These are phyloP conservation scores for Tethya wilhelma DNA, from an alignment of 37 sponge, comb jelly and placozoan genomes.

Conservation along the genomic window DNA sequence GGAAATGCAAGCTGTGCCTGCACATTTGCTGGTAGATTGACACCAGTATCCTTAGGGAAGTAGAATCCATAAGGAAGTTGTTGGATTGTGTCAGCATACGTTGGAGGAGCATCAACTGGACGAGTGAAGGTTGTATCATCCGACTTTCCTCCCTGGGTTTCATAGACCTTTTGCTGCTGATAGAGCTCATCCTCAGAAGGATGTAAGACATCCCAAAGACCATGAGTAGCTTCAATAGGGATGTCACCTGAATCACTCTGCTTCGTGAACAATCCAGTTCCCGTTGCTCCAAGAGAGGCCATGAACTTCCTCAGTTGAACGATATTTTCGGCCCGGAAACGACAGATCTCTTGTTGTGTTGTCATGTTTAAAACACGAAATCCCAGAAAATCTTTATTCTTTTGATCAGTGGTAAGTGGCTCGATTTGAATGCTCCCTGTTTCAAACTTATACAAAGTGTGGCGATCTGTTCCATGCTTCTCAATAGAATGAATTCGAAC, in stretches of 20 bases:
- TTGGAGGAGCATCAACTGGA: slow-evolving; percentile 58
- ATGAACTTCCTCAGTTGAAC: slow-evolving; percentile 63
- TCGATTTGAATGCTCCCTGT: slow-evolving; percentile 42
- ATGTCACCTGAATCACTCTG: slow-evolving; percentile 17
- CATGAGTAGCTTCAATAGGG: slow-evolving; percentile 70
- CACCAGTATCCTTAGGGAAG: slow-evolving; percentile 58
- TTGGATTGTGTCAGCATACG: slow-evolving; percentile 56
- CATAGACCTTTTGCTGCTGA: slow-evolving; percentile 51
- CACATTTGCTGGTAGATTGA: slow-evolving; percentile 26
- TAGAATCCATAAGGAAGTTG: slow-evolving; percentile 73
- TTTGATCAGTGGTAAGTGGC: slow-evolving; percentile 60
- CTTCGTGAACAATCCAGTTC: slow-evolving; percentile 54
- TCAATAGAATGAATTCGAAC: slow-evolving; percentile 11
- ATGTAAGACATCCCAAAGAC: slow-evolving; percentile 70
- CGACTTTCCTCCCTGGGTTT: not conserved
- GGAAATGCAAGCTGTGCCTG: slow-evolving; percentile 39
- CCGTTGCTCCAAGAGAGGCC: slow-evolving; percentile 66
- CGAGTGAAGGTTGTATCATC: not conserved
- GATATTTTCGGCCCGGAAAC: slow-evolving; percentile 51
- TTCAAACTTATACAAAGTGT: slow-evolving; percentile 1
- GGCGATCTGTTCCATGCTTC: slow-evolving; percentile 11
- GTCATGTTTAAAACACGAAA: slow-evolving; percentile 52
- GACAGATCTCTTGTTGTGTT: slow-evolving; percentile 34
- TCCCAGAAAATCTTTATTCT: slow-evolving; percentile 50
- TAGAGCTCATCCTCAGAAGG: slow-evolving; percentile 68